Conservation (phyloP, 2,888 invertebrate species). For the Thecophora atra region DNA sequence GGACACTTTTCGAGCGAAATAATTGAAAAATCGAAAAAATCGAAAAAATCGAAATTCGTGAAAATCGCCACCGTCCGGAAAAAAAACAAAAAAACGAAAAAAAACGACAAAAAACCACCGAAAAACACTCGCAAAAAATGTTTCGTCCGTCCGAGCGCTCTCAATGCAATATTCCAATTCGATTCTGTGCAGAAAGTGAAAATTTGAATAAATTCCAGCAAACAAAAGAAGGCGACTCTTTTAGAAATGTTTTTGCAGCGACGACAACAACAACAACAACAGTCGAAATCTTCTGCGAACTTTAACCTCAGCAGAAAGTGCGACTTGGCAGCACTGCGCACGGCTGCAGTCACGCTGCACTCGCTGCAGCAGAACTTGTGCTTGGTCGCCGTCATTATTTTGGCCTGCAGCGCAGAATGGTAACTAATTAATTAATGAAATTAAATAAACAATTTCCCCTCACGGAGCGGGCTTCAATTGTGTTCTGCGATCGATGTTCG, state of each 20-base stretch:
- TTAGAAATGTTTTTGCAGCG: conserved; percentile 51
- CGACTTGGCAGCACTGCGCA: conserved; percentile 17
- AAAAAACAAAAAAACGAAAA: conserved; percentile 8
- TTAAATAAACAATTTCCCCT: too few relatives aligned
- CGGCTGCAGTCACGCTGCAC: conserved; percentile 29
- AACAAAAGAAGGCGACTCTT: conserved; percentile 43
- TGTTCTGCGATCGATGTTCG: too few relatives aligned
- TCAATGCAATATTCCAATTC: conserved; percentile 42
- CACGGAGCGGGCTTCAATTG: too few relatives aligned
- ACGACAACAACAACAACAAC: conserved; percentile 33
- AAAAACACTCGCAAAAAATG: conserved; percentile 47
- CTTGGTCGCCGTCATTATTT: conserved; percentile 63
- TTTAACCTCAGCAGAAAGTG: conserved; percentile 26
- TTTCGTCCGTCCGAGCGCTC: conserved; percentile 44
- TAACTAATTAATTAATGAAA: too few relatives aligned
- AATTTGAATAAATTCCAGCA: conserved; percentile 44
- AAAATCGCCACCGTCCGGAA: neutral
- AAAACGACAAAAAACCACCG: conserved; percentile 40
- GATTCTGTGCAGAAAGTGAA: conserved; percentile 41
- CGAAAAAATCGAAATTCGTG: too few relatives aligned
- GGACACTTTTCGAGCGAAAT: too few relatives aligned
- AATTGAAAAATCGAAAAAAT: too few relatives aligned
- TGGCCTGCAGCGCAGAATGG: conserved; percentile 61
- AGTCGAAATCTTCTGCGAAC: conserved; percentile 16
- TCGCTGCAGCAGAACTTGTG: conserved; percentile 52